Base-by-base conservation (phyloP, 2,888 invertebrate genomes). In the Xestia rhomboidea region DNA sequence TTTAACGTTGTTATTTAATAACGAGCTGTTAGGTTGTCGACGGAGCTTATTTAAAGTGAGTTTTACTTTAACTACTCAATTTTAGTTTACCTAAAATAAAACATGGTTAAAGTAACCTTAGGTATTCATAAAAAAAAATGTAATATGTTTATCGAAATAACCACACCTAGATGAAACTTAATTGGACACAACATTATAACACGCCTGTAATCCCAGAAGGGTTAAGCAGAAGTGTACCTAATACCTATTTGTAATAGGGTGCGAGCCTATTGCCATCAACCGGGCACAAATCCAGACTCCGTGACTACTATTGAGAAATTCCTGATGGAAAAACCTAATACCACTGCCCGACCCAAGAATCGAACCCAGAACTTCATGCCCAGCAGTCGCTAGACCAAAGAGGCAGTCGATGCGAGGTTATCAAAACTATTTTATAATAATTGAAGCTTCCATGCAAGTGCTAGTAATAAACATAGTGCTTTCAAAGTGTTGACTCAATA, bases 1-100 rank as follows among this genome's bases (percentile, higher is more conserved):
- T 76, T 83, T 83, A 84, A 83, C 79, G 67, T 84, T 84, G 67
- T 84, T 79, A 84, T 86, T 84, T 86, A 79, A 86, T 86, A 84
- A 86, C 84, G 77, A 86, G 70, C 79, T 79, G 80, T 86, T 84
- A 86, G 67, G 30, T 73, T 67, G 46, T 70, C 75, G 69, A 74
- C 69, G 74, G 64, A 75, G 73, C 72, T 76, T 72, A 83, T 74
- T 86, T 70, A 71, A 79, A 86, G 73, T 71, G 64, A 79, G 70
- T 76, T 84, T 84, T 54, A 77, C 41, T 74, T 72, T 57, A 63
- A 86, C 57, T 72, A 72, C 73, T 83, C n/a, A 27, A 82, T 69
- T 82, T 82, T n/a, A 82, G 77, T 41, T 46, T 30, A 44, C 10
- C 3, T 57, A 44, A 82, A 76, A 64, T 63, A 57, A 49, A 78